Percentiles rank a stretch among this genome's conserved stretches.
Conservation (phyloP, 2,888 invertebrate species). For the Nemotelus nigrinus region DNA sequence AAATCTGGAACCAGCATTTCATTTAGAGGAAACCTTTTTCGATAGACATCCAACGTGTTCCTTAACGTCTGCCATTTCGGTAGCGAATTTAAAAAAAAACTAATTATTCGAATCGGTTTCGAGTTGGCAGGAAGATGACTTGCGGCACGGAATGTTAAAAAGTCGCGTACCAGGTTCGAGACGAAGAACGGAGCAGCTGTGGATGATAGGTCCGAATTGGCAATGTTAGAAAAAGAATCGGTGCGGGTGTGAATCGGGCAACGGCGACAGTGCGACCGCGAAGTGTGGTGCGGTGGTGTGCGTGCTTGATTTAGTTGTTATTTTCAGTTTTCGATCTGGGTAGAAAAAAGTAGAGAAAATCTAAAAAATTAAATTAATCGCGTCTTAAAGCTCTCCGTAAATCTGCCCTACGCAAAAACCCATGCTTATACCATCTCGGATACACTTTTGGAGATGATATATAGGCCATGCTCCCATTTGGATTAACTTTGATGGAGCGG, state of each 20-base stretch:
- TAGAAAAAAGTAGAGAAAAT: background rate
- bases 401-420: too few relatives aligned
- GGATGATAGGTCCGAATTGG: slow-evolving; percentile 8
- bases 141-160: background rate
- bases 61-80: too few relatives aligned
- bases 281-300: slow-evolving; percentile 40
- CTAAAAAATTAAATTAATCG: background rate
- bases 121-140: too few relatives aligned
- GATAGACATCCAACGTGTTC: too few relatives aligned
- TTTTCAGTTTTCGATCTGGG: background rate
- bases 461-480: too few relatives aligned
- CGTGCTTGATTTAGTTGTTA: slow-evolving; percentile 39
- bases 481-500: too few relatives aligned
- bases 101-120: too few relatives aligned
- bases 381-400: background rate
- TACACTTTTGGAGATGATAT: too few relatives aligned
- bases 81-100: too few relatives aligned
- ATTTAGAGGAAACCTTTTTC: too few relatives aligned
- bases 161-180: slow-evolving; percentile 6
- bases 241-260: slow-evolving; percentile 24
- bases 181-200: slow-evolving; percentile 15
- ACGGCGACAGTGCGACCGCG: slow-evolving; percentile 15
- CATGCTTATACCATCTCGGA: too few relatives aligned
- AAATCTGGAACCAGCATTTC: too few relatives aligned
- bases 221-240: slow-evolving; percentile 18